Base-by-base conservation (phyloP, 1,140 invertebrate genomes). In the Megalonaias nervosa region DNA sequence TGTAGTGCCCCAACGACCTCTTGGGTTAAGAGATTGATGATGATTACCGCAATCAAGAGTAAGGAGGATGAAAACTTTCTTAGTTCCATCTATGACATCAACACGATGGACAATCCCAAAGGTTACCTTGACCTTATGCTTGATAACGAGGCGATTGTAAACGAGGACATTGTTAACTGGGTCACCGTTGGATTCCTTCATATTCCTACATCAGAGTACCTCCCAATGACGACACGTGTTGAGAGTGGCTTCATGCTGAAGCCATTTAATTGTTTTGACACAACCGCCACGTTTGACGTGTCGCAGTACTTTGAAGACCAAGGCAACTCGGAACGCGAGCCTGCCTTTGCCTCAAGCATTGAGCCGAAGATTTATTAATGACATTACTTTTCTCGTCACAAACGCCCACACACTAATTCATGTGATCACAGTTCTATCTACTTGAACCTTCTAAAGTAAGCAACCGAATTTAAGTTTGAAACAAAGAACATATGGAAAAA, bases 251-350 rank as follows among this genome's bases (percentile, higher is more conserved):
- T 80, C n/a, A 64, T 38, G 1, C 31, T 80, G 12, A 80, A 80
- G 75, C 78, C 78, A 59, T 80, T 76, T 17, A 80, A 80, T 67
- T 80, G 64, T 59, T 80, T 80, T 48, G 79, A 80, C 58, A 58
- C 66, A 19, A 76, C 79, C 13, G 65, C 69, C 12, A 23, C 56
- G n/a, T 80, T 80, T 73, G 79, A 80, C 57, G 16, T 80, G 56
- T 69, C 74, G 14, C 38, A 48, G 38, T 48, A 48, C 9, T 11
- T 11, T 11, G 38, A 48, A 1, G 38, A 48, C 6, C 38, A 48
- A 48, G 2, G 2, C 2, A 48, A 48, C 4, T 48, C 38, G 6
- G 38, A 48, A 48, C 38, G 38, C 2, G 38, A 48, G 38, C 38
- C 38, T 48, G 6, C 38, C 11, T 48, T 48, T 48, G 38, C 6